Base-by-base conservation (phyloP, 2,888 invertebrate genomes). In the Rosalia funebris region DNA sequence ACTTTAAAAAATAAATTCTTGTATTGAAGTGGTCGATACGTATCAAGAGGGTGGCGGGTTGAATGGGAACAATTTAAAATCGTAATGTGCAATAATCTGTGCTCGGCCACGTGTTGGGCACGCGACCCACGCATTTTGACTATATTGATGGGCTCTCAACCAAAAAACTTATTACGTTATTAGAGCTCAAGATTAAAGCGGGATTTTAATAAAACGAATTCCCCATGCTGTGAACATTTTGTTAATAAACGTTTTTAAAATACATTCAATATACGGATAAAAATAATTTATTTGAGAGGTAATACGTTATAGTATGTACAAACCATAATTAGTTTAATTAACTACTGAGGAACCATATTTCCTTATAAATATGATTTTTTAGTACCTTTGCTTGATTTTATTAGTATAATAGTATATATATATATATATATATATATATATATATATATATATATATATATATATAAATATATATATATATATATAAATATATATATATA, bases 31-130 rank as follows among this genome's bases (percentile, higher is more conserved):
- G 37, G 46, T 3, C 36, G 45, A 45, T 25, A 25, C 44, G 42
- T 32, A 15, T 44, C 16, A 32, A 31, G 53, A 17, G 53, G 53
- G 56, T 46, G 45, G 48, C 52, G 16, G 16, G 47, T 14, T 15
- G 41, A 52, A 17, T 31, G 32, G 57, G 62, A 54, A 60, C 59
- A 60, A 58, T 62, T 62, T 66, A 62, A 62, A 66, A 63, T 68
- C 67, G 64, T 72, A 75, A 77, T 76, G 77, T 74, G 77, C 71
- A 77, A 76, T 77, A 77, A 77, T 76, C 75, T 71, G 67, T 62
- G 31, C 65, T 25, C 50, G 64, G 69, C 53, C 77, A 74, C 77
- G 76, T 73, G 77, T 10, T 63, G 2, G 65, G 17, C 77, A 75
- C 76, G 75, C 66, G 76, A 41, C 71, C 53, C 53, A 47, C 59